phyloP scores from a whole-genome alignment of 2,797 vertebrate genomes.

The Pelobates cultripes region DNA sequence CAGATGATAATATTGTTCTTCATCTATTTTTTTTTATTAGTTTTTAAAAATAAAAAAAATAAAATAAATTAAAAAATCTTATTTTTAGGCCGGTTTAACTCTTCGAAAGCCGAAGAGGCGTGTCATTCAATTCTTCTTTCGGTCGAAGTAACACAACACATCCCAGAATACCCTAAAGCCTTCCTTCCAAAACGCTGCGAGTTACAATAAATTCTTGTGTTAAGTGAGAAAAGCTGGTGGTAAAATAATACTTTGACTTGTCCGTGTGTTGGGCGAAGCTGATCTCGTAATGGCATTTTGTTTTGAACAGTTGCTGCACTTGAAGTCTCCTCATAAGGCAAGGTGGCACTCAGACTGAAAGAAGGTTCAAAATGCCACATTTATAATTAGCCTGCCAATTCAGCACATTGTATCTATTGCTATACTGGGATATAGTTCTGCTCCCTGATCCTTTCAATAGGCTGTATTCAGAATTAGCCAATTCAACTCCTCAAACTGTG shows the following conservation, averaged over 20 bases:
- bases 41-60: too few relatives aligned
- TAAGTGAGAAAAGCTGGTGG: constrained; percentile 83
- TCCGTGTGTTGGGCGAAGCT: constrained; percentile 80
- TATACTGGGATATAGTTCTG: constrained; percentile 86
- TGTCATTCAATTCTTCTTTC: too few relatives aligned
- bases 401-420: constrained; percentile 95
- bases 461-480: constrained; percentile 78
- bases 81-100: too few relatives aligned
- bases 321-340: constrained; percentile 98
- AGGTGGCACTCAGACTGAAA: constrained; percentile 90
- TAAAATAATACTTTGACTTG: constrained; percentile 80
- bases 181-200: constrained; percentile 72
- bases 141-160: not conserved
- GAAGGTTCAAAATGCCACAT: constrained; percentile 95
- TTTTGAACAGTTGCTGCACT: constrained; percentile 91
- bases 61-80: too few relatives aligned
- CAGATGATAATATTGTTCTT: too few relatives aligned
- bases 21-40: too few relatives aligned
- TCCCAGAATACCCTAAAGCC: not conserved
- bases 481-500: constrained; percentile 69
- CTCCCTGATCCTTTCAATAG: constrained; percentile 76
- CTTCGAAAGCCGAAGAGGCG: too few relatives aligned
- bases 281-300: constrained; percentile 89
- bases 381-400: constrained; percentile 99
- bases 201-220: constrained; percentile 79